A percentile compares a stretch with the other conserved stretches of the same genome.
Conservation (phyloP, 1,140 invertebrate species). For the Melanaphis sacchari region DNA sequence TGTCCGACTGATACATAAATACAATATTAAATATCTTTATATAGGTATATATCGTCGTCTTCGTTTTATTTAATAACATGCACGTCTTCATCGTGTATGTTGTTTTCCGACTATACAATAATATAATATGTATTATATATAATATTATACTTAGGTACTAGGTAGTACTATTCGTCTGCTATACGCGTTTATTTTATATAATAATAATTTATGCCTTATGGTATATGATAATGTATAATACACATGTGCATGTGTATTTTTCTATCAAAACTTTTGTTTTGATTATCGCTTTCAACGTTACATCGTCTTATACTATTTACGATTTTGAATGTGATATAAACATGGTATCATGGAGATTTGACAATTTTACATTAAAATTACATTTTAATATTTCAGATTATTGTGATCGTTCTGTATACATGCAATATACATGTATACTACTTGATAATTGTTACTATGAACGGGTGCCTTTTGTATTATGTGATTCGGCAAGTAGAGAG, state of each 20-base stretch:
- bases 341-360: too few relatives aligned
- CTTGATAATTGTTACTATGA: background rate
- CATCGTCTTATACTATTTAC: too few relatives aligned
- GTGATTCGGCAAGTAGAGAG: background rate
- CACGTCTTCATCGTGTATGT: background rate
- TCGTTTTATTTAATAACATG: background rate
- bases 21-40: background rate
- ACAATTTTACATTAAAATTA: too few relatives aligned
- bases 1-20: background rate
- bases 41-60: too few relatives aligned
- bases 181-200: constrained; percentile 5
- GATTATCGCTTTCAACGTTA: background rate
- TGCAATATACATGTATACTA: background rate
- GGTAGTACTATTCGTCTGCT: background rate
- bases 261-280: background rate
- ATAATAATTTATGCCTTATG: background rate
- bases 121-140: background rate
- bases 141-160: background rate
- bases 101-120: background rate
- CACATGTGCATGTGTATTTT: background rate
- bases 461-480: background rate
- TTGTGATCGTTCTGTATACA: too few relatives aligned
- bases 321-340: background rate
- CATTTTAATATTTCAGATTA: too few relatives aligned
- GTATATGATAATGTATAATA: background rate